Evolutionary conservation across 2,888 invertebrate genomes (phyloP).

Genomic region (Heliconius ismenius): DNA sequence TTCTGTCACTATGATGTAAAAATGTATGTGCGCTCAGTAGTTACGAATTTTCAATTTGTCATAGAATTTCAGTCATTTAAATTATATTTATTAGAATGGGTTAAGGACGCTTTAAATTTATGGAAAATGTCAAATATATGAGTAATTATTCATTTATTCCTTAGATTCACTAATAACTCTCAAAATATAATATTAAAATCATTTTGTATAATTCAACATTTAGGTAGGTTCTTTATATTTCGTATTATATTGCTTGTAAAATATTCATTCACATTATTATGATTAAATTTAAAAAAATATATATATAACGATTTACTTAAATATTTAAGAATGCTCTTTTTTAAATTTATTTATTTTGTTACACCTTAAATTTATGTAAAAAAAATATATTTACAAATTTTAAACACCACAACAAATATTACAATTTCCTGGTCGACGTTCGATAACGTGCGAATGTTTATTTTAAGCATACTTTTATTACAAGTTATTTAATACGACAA

Average conservation of each 20-base stretch:
- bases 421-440: slow-evolving; percentile 16
- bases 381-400: background rate
- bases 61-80: too few relatives aligned
- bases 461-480: slow-evolving; percentile 15
- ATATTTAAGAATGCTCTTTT: background rate
- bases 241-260: background rate
- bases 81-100: background rate
- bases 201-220: background rate
- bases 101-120: background rate
- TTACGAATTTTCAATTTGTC: background rate
- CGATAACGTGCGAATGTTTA: slow-evolving; percentile 27
- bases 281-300: background rate
- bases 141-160: background rate
- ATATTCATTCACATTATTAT: background rate
- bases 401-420: background rate
- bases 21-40: too few relatives aligned
- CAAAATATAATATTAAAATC: background rate
- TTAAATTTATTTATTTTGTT: background rate
- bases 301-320: too few relatives aligned
- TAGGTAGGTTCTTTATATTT: background rate
- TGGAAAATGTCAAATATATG: background rate
- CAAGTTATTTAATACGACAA: background rate
- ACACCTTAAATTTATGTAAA: background rate
- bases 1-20: background rate
- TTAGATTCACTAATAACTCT: background rate